Base-by-base conservation (phyloP, 92 coral and sea anemone species). In the Isaurus tuberculatus region DNA sequence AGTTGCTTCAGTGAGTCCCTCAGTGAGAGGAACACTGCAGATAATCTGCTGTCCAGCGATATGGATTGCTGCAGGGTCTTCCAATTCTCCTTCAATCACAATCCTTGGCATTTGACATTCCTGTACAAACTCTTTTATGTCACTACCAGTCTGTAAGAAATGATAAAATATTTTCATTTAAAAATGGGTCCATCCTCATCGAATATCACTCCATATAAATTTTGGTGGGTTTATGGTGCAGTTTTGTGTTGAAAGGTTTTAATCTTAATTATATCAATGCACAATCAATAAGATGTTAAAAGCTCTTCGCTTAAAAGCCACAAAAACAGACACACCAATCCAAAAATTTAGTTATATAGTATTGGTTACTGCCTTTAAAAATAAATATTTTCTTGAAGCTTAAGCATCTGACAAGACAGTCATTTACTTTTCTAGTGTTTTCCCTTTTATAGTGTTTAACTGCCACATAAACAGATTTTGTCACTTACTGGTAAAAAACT, bases 401-500 rank as follows among this genome's bases (percentile, higher is more conserved):
- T 15, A 19, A 17, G 20, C 22, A 10, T 49, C 1, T 17, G 22
- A 49, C 19, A 49, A 15, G 58, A 15, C 10, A 20, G 20, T 60
- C 7, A 9, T 8, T 20, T 6, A 20, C 28, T 23, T 60, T 14
- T 23, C 28, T 60, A 26, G 29, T 60, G 66, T 60, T 20, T 60
- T 60, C 23, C 8, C 29, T 60, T 20, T 22, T 22, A 29, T 60
- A 22, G 30, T 2, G 6, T n/a, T 60, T 19, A 6, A 60, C 31
- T 23, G 66, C 9, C 22, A 15, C 58, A 49, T 49, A 49, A 60
- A 60, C 15, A 60, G 66, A 60, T 60, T 20, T 26, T 26, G 9
- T 60, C 23, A 23, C 66, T 60, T 60, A 60, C 66, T 22, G 66
- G 66, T 60, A 60, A 60, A 60, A 60, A 53, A 14, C 17, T 17